Percentiles rank a stretch among this genome's conserved stretches.
Evolutionary conservation across 1,140 invertebrate species (phyloP).

Genomic region (Lamellibrachia luymesi): DNA sequence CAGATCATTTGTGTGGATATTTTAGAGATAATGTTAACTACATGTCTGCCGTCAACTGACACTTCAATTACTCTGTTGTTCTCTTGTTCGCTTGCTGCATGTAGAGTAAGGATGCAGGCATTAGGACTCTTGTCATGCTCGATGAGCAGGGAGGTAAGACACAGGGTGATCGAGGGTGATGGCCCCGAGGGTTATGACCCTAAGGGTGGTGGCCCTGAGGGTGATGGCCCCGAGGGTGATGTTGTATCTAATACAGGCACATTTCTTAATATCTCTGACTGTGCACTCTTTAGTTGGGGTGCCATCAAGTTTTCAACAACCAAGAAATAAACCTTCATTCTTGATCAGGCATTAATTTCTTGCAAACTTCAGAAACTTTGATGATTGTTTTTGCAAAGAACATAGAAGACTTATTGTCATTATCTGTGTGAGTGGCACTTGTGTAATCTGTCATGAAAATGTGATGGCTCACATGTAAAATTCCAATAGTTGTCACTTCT

Average conservation of each 20-base stretch:
- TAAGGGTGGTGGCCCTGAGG: too few species aligned
- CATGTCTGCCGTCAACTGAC: background rate
- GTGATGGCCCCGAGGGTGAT: background rate
- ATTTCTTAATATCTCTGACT: background rate
- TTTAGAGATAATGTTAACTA: background rate
- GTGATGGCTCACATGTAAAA: background rate
- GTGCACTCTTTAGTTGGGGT: background rate
- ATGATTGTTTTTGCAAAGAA: background rate
- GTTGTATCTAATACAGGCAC: background rate
- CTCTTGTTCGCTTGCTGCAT: background rate
- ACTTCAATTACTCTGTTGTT: background rate
- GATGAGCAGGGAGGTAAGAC: slow-evolving; percentile 96
- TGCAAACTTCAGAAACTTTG: background rate
- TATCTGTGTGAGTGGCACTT: background rate
- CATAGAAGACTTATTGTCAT: background rate
- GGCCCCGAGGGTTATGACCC: background rate
- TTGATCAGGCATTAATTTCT: background rate
- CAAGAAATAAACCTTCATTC: background rate
- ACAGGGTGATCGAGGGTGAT: background rate
- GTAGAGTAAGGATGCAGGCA: slow-evolving; percentile 98
- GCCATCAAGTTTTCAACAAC: background rate
- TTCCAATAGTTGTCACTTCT: background rate
- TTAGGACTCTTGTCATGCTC: slow-evolving; percentile 97
- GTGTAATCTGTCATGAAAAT: background rate
- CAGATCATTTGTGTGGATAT: background rate